Evolutionary conservation across 2,888 invertebrate species (phyloP).

Genomic region (Acrocyrtus sp.): DNA sequence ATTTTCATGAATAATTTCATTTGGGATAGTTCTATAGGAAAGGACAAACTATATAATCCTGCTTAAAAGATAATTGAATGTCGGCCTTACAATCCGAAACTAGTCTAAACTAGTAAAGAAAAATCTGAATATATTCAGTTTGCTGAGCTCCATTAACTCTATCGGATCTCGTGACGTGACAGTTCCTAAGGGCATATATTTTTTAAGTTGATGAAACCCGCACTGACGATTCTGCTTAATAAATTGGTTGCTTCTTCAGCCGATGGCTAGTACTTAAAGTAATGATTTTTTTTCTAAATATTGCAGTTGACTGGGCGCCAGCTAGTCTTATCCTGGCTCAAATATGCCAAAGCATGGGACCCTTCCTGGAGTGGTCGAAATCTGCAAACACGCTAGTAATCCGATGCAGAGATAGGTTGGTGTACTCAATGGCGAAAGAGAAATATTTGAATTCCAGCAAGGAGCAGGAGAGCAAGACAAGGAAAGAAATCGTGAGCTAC

Average conservation of each 20-base stretch:
- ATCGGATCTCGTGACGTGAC: no score
- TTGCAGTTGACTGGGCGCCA: constrained; percentile 76
- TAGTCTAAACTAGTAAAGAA: no score
- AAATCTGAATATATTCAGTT: no score
- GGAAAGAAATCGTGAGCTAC: constrained; percentile 72
- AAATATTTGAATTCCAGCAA: constrained; percentile 70
- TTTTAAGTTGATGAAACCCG: no score
- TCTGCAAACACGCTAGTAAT: constrained; percentile 73
- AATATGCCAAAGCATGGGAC: constrained; percentile 74
- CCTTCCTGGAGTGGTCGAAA: constrained; percentile 74
- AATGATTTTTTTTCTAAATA: constrained; percentile 35
- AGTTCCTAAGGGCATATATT: background rate
- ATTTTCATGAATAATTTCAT: no score
- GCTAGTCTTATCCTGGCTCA: constrained; percentile 77
- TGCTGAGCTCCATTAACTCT: no score
- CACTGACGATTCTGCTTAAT: no score
- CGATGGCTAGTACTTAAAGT: no score
- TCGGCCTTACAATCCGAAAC: no score
- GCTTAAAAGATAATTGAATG: no score
- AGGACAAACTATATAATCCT: no score
- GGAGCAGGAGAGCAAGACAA: constrained; percentile 68
- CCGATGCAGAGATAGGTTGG: constrained; percentile 74
- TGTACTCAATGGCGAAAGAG: constrained; percentile 73
- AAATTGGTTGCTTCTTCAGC: no score
- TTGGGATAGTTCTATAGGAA: background rate